A percentile compares a stretch with the other conserved stretches of the same genome.
phyloP scores from a whole-genome alignment of 2,113 vertebrate genomes.

The Phyllopteryx taeniolatus region DNA sequence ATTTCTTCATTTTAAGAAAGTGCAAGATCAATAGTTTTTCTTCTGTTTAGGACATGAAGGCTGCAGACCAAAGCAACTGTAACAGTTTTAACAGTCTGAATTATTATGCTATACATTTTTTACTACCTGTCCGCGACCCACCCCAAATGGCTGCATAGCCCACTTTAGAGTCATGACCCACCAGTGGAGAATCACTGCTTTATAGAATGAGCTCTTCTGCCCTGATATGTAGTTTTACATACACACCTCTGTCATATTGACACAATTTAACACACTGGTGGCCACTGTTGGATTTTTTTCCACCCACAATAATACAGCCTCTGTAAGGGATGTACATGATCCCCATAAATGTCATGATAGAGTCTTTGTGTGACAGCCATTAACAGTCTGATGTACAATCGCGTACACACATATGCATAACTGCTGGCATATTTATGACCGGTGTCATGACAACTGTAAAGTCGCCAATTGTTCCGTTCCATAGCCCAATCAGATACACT shows the following conservation, averaged over 20 bases:
- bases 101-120: no score
- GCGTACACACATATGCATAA: slow-evolving; percentile 11
- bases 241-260: slow-evolving; percentile 3
- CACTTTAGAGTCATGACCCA: no score
- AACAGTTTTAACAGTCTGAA: no score
- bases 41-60: no score
- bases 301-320: slow-evolving; percentile 15
- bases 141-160: no score
- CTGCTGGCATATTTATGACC: slow-evolving; percentile 36
- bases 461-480: slow-evolving; percentile 32
- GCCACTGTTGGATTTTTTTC: slow-evolving; percentile 2
- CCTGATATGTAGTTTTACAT: slow-evolving; percentile 6
- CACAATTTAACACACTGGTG: slow-evolving; percentile 8
- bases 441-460: slow-evolving; percentile 31
- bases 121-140: no score
- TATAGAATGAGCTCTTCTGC: background rate
- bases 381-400: slow-evolving; percentile 24
- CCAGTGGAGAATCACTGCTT: no score
- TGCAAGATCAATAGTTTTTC: no score
- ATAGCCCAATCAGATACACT: slow-evolving; percentile 7
- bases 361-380: slow-evolving; percentile 34
- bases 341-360: slow-evolving; percentile 1
- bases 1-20: no score
- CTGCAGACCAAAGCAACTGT: no score
- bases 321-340: slow-evolving; percentile 23